These are phyloP conservation scores for Hycleus phaleratus DNA, from an alignment of 1,140 invertebrate genomes.

Conservation along the genomic window DNA sequence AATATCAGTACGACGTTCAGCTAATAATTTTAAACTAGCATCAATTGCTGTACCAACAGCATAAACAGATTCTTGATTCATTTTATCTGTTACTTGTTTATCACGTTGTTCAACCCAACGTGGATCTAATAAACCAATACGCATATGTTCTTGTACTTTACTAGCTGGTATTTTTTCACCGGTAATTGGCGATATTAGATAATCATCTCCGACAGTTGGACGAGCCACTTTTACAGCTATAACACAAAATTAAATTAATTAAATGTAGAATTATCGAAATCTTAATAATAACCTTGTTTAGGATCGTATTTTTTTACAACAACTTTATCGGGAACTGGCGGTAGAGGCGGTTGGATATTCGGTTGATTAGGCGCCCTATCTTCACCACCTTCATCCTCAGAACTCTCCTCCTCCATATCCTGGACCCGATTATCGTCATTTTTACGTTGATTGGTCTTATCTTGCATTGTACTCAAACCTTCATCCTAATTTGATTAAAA, in stretches of 20 bases:
- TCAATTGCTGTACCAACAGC: conserved; percentile 87
- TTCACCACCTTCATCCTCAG: conserved; percentile 61
- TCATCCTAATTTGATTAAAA: conserved; percentile 50
- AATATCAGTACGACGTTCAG: conserved; percentile 98
- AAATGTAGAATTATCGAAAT: not conserved
- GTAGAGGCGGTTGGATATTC: conserved; percentile 48
- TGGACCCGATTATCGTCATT: conserved; percentile 53
- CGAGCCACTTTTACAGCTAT: conserved; percentile 49
- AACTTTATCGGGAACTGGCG: conserved; percentile 87
- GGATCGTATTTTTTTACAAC: conserved; percentile 98
- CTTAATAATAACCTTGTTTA: conserved; percentile 50
- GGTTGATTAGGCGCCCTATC: conserved; percentile 43
- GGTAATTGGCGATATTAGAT: conserved; percentile 95
- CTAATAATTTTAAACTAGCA: conserved; percentile 89
- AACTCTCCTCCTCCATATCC: conserved; percentile 85
- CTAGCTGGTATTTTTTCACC: conserved; percentile 94
- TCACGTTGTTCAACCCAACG: conserved; percentile 97
- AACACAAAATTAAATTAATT: not conserved
- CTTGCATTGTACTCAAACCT: conserved; percentile 57
- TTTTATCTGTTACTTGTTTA: conserved; percentile 72
- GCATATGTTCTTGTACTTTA: conserved; percentile 96
- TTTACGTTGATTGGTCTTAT: conserved; percentile 44
- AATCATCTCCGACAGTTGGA: conserved; percentile 69
- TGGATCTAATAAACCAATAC: conserved; percentile 93
- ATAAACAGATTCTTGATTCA: conserved; percentile 80